Evolutionary conservation across 2,888 invertebrate species (phyloP), one percentile per base, ranked within the genome.

Genomic region (Hypercompe scribonia): DNA sequence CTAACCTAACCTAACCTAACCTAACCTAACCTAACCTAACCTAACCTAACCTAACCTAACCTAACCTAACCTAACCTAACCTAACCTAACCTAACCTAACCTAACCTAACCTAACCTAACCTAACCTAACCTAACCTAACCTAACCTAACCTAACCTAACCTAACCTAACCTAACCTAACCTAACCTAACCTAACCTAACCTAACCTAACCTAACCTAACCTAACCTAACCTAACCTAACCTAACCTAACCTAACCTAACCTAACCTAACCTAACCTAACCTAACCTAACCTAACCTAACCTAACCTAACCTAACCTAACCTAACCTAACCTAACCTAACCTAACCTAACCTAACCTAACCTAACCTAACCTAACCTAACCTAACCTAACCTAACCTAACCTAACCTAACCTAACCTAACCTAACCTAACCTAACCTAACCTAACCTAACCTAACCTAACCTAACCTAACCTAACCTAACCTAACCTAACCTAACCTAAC

Each of bases 41-140:
- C 76, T 77, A 42, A 42, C 42, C 42, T 42, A 42, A 42, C 42
- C 75, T 75, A 78, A 78, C 78, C 78, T 75, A 78, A 78, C 78
- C 78, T 78, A 78, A 78, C 78, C 78, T 78, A 78, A 78, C 78
- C 78, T 75, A 75, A 78, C 78, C 78, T 78, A 78, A 78, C 78
- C 77, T 77, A 77, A 77, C 77, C 70, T 74, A 74, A 74, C 77
- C 73, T 74, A 75, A 77, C 77, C 77, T 77, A 77, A 77, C 76
- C 77, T 77, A 77, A 77, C 77, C 77, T 77, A 77, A 77, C 77
- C 77, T 77, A 77, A 77, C 76, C 76, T 77, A 77, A 77, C 77
- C 77, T 77, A 77, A 77, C 77, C 77, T 77, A 77, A 77, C 77
- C 77, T 77, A 77, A 77, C 77, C 77, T 77, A 77, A 77, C 77